Evolutionary conservation across 2,113 vertebrate genomes (phyloP).

Genomic region (Paramisgurnus dabryanus): DNA sequence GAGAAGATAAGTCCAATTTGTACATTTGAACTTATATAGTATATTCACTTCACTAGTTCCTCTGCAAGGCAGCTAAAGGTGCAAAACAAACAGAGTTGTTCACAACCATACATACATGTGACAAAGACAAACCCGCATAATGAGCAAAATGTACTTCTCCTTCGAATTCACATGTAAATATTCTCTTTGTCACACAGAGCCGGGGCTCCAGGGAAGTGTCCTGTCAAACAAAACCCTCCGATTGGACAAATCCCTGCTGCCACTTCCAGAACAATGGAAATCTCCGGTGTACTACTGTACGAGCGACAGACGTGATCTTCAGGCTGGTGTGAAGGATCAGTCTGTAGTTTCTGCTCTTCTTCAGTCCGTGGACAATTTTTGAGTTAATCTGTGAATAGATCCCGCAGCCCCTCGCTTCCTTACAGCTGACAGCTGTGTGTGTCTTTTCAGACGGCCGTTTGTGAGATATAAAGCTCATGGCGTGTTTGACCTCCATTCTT

Average conservation of each 20-base stretch:
- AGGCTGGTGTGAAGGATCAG: neutral
- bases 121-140: slow-evolving; percentile 36
- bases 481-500: slow-evolving; percentile 16
- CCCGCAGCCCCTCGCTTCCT: slow-evolving; percentile 56
- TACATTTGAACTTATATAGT: too few species aligned
- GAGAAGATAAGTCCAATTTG: too few species aligned
- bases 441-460: slow-evolving; percentile 60
- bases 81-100: neutral
- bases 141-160: slow-evolving; percentile 42
- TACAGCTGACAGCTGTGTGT: slow-evolving; percentile 68
- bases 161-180: slow-evolving; percentile 43
- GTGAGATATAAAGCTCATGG: slow-evolving; percentile 54
- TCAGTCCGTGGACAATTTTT: slow-evolving; percentile 56
- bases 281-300: slow-evolving; percentile 46
- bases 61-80: neutral
- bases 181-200: slow-evolving; percentile 52
- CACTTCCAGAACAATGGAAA: slow-evolving; percentile 57
- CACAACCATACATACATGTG: slow-evolving; percentile 3
- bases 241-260: slow-evolving; percentile 52
- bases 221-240: slow-evolving; percentile 52
- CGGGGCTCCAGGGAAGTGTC: slow-evolving; percentile 47
- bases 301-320: neutral
- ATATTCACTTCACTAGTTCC: too few species aligned
- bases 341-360: slow-evolving; percentile 17
- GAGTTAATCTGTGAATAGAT: slow-evolving; percentile 60